phyloP scores from a whole-genome alignment of 1,140 invertebrate species.

The Neuroterus valhalla region DNA sequence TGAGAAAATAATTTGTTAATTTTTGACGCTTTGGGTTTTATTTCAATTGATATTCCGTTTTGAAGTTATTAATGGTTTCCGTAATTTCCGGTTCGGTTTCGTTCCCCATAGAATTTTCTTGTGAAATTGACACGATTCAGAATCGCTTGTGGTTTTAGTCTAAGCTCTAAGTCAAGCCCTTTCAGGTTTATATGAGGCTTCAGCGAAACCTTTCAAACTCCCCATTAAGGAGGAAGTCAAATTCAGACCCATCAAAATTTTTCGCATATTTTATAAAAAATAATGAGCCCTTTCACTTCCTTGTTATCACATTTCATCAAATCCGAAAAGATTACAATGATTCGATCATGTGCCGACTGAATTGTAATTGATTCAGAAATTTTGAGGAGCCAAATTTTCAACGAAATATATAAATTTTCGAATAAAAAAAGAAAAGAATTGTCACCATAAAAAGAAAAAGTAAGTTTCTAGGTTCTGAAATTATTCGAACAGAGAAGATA shows the following conservation, averaged over 20 bases:
- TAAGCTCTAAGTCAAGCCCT: constrained; percentile 12
- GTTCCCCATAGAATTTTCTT: constrained; percentile 17
- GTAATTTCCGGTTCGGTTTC: not conserved
- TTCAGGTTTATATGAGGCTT: constrained; percentile 41
- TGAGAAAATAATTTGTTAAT: too few relatives aligned
- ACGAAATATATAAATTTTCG: too few relatives aligned
- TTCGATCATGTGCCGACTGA: too few relatives aligned
- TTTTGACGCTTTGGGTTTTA: too few relatives aligned
- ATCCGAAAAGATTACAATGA: too few relatives aligned
- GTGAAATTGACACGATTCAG: constrained; percentile 34
- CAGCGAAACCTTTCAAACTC: constrained; percentile 45
- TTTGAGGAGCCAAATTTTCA: too few relatives aligned
- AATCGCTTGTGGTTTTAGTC: constrained; percentile 38
- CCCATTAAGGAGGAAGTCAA: constrained; percentile 26
- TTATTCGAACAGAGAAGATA: too few relatives aligned
- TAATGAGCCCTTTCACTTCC: not conserved
- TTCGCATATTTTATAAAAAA: not conserved
- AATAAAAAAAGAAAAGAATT: too few relatives aligned
- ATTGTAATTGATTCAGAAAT: too few relatives aligned
- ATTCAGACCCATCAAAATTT: not conserved
- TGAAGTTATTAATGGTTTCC: not conserved
- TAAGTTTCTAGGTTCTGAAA: too few relatives aligned
- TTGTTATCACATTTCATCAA: not conserved
- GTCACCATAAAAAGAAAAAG: too few relatives aligned
- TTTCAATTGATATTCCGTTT: too few relatives aligned